These are phyloP conservation scores for Odontothrips loti DNA, from an alignment of 2,888 invertebrate genomes.

Conservation along the genomic window DNA sequence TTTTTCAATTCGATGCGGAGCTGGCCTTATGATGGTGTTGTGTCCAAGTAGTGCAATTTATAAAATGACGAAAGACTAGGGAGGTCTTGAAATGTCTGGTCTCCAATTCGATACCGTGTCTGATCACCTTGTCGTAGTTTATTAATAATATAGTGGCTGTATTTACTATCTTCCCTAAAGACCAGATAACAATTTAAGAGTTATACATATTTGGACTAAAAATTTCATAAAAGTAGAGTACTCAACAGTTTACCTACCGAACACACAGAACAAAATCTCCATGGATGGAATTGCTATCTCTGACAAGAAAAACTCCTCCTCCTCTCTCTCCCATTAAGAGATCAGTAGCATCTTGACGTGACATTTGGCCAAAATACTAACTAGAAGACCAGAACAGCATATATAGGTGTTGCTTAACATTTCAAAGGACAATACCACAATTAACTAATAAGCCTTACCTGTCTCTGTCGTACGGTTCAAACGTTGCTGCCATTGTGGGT, in stretches of 20 bases:
- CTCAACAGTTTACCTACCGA: constrained; percentile 55
- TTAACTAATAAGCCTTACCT: constrained; percentile 48
- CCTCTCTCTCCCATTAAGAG: constrained; percentile 85
- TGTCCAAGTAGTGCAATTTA: constrained; percentile 92
- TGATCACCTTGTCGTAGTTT: constrained; percentile 77
- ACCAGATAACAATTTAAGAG: constrained; percentile 29
- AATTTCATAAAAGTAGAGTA: constrained; percentile 30
- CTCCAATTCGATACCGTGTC: constrained; percentile 84
- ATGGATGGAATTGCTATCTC: constrained; percentile 87
- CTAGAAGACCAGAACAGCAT: constrained; percentile 49
- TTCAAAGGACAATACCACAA: constrained; percentile 37
- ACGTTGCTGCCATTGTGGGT: constrained; percentile 57
- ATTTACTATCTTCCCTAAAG: constrained; percentile 60
- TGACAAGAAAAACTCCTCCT: constrained; percentile 89
- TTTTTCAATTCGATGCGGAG: constrained; percentile 69
- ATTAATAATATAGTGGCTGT: constrained; percentile 97
- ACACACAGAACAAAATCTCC: constrained; percentile 95
- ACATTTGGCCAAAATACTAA: constrained; percentile 94
- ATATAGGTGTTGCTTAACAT: constrained; percentile 28
- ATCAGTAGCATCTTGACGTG: constrained; percentile 87
- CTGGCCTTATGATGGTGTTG: constrained; percentile 88
- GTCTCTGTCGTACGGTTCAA: constrained; percentile 65
- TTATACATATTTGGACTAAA: constrained; percentile 16
- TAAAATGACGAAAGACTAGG: constrained; percentile 89
- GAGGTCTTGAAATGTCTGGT: constrained; percentile 89